Evolutionary conservation across 2,888 invertebrate species (phyloP).

Genomic region (Psylliodes chrysocephalus): DNA sequence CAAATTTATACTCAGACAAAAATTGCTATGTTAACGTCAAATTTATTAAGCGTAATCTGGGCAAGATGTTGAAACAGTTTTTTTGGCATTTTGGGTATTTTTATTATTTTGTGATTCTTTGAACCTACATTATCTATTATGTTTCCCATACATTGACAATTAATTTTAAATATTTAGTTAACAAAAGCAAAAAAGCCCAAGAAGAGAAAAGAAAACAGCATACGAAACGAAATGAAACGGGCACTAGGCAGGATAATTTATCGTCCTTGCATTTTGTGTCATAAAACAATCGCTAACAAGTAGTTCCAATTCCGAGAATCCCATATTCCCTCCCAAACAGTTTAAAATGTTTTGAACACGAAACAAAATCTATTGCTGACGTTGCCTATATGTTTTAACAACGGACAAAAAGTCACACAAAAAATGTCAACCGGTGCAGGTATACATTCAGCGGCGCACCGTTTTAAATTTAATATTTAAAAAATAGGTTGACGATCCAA

Average conservation of each 20-base stretch:
- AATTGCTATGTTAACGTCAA: no score
- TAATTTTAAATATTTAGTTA: conserved; percentile 17
- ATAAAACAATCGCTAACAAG: conserved; percentile 63
- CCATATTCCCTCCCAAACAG: conserved; percentile 63
- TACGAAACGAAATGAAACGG: conserved; percentile 41
- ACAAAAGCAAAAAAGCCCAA: conserved; percentile 1
- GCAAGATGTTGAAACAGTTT: no score
- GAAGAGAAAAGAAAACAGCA: conserved; percentile 15
- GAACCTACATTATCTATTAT: no score
- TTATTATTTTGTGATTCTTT: no score
- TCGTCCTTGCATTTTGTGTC: conserved; percentile 46
- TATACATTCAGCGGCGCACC: conserved; percentile 37
- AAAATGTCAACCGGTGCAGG: conserved; percentile 59
- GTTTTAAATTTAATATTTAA: neutral
- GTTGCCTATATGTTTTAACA: conserved; percentile 58
- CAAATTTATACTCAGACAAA: no score
- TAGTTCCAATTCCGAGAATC: conserved; percentile 64
- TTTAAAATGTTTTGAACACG: conserved; percentile 64
- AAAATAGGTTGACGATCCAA: no score
- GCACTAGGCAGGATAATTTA: conserved; percentile 38
- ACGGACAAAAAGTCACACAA: conserved; percentile 55
- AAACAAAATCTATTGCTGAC: conserved; percentile 63
- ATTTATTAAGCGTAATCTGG: no score
- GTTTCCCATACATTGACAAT: no score
- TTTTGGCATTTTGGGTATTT: no score